Evolutionary conservation across 2,113 vertebrate species (phyloP).

Genomic region (Daubentonia madagascariensis): DNA sequence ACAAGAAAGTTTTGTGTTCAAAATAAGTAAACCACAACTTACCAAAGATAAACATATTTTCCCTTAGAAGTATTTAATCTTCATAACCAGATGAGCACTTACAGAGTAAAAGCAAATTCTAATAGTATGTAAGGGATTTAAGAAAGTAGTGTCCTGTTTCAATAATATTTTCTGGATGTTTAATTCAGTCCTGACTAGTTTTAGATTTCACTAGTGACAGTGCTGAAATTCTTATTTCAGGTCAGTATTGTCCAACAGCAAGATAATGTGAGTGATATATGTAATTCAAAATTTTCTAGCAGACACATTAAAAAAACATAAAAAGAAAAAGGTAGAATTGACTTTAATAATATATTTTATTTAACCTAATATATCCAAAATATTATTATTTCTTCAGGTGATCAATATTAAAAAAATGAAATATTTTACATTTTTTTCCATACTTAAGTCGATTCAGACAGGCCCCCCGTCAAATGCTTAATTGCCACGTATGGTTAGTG

Average conservation of each 20-base stretch:
- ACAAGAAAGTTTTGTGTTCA: background rate
- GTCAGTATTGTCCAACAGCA: background rate
- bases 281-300: background rate
- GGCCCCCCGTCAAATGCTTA: background rate
- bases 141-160: background rate
- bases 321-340: background rate
- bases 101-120: background rate
- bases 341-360: background rate
- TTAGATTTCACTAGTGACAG: background rate
- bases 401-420: background rate
- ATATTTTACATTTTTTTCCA: background rate
- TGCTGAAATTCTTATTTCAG: background rate
- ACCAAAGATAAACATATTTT: background rate
- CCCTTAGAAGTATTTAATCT: background rate
- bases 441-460: background rate
- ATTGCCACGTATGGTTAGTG: background rate
- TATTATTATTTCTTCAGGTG: background rate
- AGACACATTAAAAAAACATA: background rate
- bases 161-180: constrained; percentile 22
- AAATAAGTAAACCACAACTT: constrained; percentile 10
- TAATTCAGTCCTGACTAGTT: constrained; percentile 13
- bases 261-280: background rate
- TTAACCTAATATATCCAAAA: background rate
- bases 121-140: background rate
- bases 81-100: background rate